Percentiles rank a stretch among this genome's conserved stretches.
These are phyloP conservation scores for Paralinhomoeus sp. DNA, from an alignment of 2,888 invertebrate genomes.

Conservation along the genomic window DNA sequence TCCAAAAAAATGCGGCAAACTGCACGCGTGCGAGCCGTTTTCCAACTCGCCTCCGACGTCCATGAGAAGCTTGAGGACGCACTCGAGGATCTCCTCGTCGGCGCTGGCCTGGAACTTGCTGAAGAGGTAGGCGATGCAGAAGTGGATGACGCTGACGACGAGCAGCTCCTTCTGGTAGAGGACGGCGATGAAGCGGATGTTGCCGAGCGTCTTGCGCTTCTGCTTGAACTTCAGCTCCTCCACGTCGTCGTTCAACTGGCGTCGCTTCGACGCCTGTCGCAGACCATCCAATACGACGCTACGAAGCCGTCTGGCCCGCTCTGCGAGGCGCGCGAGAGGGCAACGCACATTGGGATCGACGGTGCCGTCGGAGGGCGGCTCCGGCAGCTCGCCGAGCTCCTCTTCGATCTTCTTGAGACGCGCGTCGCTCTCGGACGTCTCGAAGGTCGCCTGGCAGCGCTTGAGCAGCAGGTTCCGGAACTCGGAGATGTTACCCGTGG, in stretches of 20 bases:
- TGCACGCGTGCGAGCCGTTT: no score
- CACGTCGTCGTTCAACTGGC: slow-evolving; percentile 4
- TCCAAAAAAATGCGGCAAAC: no score
- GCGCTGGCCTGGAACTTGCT: background rate
- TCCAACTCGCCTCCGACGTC: slow-evolving; percentile 2
- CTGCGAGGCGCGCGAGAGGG: no score
- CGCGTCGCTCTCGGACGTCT: slow-evolving; percentile 2
- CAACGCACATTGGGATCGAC: no score
- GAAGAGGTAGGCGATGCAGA: slow-evolving; percentile 11
- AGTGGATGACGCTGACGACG: slow-evolving; percentile 10
- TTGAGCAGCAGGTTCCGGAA: slow-evolving; percentile 7
- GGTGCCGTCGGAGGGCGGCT: no score
- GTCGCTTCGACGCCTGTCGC: no score
- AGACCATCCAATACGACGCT: no score
- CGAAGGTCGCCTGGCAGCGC: slow-evolving; percentile 9
- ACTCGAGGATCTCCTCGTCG: slow-evolving; percentile 7
- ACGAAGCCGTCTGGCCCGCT: no score
- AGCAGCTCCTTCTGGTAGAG: slow-evolving; percentile 11
- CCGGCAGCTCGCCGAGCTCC: background rate
- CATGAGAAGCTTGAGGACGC: slow-evolving; percentile 6
- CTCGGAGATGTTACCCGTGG: background rate
- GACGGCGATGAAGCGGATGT: slow-evolving; percentile 13
- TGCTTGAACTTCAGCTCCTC: slow-evolving; percentile 4
- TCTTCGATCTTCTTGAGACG: slow-evolving; percentile 3
- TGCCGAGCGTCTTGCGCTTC: slow-evolving; percentile 5